Evolutionary conservation across 2,113 vertebrate genomes (phyloP).

Genomic region (Corythaixoides concolor): DNA sequence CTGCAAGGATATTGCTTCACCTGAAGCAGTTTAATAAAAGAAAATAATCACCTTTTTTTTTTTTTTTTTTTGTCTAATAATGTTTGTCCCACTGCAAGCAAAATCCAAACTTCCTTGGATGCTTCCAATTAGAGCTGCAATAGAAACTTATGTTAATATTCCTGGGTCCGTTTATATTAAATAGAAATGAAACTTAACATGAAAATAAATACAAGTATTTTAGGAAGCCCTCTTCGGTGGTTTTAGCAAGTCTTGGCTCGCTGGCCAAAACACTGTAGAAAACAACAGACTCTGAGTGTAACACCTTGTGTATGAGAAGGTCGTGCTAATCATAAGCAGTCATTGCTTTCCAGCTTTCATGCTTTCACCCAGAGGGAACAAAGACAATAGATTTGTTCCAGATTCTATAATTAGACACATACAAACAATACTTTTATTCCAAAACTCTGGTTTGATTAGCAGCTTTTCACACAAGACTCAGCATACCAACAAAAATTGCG

Average conservation of each 20-base stretch:
- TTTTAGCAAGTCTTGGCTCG: not conserved
- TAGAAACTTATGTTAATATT: not conserved
- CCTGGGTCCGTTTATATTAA: not conserved
- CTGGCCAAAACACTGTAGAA: not conserved
- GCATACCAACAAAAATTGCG: not conserved
- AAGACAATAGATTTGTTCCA: conserved; percentile 2
- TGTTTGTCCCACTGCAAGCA: not conserved
- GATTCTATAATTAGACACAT: not conserved
- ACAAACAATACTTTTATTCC: not conserved
- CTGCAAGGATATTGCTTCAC: not conserved
- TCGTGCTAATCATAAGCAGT: not conserved
- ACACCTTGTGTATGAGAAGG: not conserved
- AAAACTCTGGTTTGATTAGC: not conserved
- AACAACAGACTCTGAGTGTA: not conserved
- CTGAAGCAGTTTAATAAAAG: not conserved
- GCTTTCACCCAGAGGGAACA: not conserved
- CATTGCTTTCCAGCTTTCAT: not conserved
- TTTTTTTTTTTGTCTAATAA: not conserved
- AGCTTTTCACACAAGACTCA: not conserved
- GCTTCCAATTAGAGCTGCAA: not conserved
- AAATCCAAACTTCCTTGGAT: not conserved
- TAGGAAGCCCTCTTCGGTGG: not conserved
- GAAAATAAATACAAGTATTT: not conserved
- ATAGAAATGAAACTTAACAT: not conserved
- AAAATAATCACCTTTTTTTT: not conserved